A percentile compares a stretch with the other conserved stretches of the same genome.
These are phyloP conservation scores for Tipula unca DNA, from an alignment of 2,888 invertebrate species.

Conservation along the genomic window DNA sequence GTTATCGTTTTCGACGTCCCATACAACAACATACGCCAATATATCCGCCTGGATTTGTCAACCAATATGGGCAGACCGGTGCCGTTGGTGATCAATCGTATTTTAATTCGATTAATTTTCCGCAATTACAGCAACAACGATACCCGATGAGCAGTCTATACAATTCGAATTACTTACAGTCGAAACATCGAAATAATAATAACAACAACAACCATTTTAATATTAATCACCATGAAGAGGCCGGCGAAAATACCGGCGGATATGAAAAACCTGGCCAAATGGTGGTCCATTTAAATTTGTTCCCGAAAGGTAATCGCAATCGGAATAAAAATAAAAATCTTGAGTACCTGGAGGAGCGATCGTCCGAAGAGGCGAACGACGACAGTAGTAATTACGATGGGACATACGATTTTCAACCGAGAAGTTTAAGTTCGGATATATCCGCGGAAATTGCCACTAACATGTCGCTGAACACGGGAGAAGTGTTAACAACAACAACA, in stretches of 20 bases:
- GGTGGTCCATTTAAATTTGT: slow-evolving; percentile 57
- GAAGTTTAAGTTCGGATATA: not conserved
- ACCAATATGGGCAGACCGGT: not conserved
- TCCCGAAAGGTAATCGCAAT: slow-evolving; percentile 44
- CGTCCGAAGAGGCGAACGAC: not conserved
- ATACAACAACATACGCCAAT: slow-evolving; percentile 22
- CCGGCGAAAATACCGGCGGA: slow-evolving; percentile 23
- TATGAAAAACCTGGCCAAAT: slow-evolving; percentile 47
- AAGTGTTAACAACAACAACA: not conserved
- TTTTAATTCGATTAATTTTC: slow-evolving; percentile 27
- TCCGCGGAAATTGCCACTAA: not conserved
- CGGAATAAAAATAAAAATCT: not conserved
- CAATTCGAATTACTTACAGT: not conserved
- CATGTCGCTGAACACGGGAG: not conserved
- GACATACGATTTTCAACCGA: not conserved
- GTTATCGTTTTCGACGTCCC: not conserved
- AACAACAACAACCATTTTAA: not conserved
- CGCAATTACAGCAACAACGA: slow-evolving; percentile 26
- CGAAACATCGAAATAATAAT: not conserved
- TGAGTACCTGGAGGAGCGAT: not conserved
- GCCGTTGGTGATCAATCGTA: slow-evolving; percentile 24
- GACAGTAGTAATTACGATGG: not conserved
- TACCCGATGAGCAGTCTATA: not conserved
- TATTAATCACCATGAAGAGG: not conserved
- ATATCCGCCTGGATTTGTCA: not conserved